These are phyloP conservation scores for Dicrurus megarhynchus DNA, from an alignment of 2,113 vertebrate genomes.

Conservation along the genomic window DNA sequence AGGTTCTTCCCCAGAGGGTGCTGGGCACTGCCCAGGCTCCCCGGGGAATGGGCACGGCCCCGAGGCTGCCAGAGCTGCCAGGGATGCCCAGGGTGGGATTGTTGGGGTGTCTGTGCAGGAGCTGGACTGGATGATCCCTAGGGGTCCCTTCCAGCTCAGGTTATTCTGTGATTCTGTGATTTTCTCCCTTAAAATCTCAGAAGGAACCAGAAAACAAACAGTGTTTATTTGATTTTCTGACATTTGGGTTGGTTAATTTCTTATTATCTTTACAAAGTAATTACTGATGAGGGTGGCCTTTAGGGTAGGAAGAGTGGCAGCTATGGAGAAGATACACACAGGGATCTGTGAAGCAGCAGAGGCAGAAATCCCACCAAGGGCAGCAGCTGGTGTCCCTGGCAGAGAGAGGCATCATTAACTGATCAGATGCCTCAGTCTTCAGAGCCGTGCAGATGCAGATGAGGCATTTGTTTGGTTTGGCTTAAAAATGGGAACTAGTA, in stretches of 20 bases:
- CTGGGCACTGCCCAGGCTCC: background rate
- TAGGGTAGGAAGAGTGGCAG: background rate
- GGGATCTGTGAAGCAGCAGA: background rate
- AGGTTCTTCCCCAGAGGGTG: background rate
- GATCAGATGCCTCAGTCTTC: background rate
- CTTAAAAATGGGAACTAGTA: background rate
- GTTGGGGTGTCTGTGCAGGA: background rate
- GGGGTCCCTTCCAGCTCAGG: background rate
- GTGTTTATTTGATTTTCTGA: background rate
- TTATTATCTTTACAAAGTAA: background rate
- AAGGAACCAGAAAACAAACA: background rate
- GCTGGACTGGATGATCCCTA: background rate
- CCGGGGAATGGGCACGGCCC: background rate
- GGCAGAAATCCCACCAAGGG: background rate
- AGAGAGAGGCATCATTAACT: background rate
- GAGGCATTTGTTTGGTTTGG: background rate
- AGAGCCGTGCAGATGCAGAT: background rate
- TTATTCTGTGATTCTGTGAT: background rate
- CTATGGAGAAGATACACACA: fast-evolving
- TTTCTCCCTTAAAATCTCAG: background rate
- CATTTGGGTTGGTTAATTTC: background rate
- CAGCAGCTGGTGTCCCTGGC: background rate
- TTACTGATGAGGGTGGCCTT: background rate
- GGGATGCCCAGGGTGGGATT: background rate
- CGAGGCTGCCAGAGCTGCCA: background rate